Evolutionary conservation across 2,888 invertebrate species (phyloP).

Genomic region (Beris morrisii): DNA sequence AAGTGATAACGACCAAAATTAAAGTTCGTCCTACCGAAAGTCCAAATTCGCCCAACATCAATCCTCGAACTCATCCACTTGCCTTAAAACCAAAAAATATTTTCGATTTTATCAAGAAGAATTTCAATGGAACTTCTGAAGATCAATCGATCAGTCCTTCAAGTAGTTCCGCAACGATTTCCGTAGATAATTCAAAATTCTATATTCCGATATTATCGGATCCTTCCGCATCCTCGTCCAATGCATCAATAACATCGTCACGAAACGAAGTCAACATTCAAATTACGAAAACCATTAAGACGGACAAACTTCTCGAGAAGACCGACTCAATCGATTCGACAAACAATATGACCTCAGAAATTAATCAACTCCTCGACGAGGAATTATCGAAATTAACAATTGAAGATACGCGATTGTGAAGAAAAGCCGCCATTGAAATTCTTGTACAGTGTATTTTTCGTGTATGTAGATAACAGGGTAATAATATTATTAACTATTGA

Average conservation of each 20-base stretch:
- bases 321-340: constrained; percentile 45
- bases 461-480: background rate
- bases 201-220: constrained; percentile 44
- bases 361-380: constrained; percentile 52
- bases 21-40: constrained; percentile 49
- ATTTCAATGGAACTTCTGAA: constrained; percentile 48
- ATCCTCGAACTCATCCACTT: constrained; percentile 36
- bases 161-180: constrained; percentile 1
- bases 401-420: constrained; percentile 42
- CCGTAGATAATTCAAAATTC: constrained; percentile 52
- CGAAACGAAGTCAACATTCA: constrained; percentile 50
- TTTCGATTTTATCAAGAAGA: constrained; percentile 55
- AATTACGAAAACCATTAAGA: constrained; percentile 50
- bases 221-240: constrained; percentile 4
- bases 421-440: background rate
- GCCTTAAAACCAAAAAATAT: constrained; percentile 52
- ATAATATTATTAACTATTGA: constrained; percentile 5
- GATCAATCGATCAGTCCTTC: constrained; percentile 30
- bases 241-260: constrained; percentile 37
- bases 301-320: constrained; percentile 51
- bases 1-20: constrained; percentile 52
- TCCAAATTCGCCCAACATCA: constrained; percentile 43
- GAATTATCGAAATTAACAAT: constrained; percentile 50
- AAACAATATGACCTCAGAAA: constrained; percentile 49
- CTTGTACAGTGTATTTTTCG: constrained; percentile 1